A percentile compares a stretch with the other conserved stretches of the same genome.
These are phyloP conservation scores for Meles meles DNA, from an alignment of 2,113 vertebrate genomes.

Conservation along the genomic window DNA sequence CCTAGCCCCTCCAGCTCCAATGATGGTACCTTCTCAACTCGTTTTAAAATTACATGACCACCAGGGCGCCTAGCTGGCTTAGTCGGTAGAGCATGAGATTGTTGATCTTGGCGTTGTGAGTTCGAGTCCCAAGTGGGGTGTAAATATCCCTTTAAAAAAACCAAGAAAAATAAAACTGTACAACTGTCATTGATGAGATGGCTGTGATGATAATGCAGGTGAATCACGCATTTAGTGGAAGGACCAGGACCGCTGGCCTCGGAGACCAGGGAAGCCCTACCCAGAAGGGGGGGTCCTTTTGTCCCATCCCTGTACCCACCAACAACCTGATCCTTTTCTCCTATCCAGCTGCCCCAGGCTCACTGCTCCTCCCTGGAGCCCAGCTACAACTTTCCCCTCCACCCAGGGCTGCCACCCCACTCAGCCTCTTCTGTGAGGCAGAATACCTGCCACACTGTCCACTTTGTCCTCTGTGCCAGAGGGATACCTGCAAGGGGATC, in stretches of 20 bases:
- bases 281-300: background rate
- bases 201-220: background rate
- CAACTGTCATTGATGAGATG: background rate
- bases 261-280: background rate
- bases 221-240: background rate
- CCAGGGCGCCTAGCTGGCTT: background rate
- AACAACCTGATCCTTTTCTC: background rate
- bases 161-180: background rate
- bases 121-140: background rate
- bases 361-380: background rate
- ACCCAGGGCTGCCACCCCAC: too few relatives aligned
- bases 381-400: too few relatives aligned
- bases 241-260: background rate
- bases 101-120: background rate
- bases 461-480: background rate
- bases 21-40: background rate
- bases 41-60: background rate
- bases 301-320: too few relatives aligned
- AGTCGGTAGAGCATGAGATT: background rate
- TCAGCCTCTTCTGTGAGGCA: background rate
- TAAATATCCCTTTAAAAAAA: background rate
- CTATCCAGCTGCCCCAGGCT: background rate
- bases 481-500: background rate
- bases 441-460: background rate
- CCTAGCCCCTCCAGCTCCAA: background rate